Percentiles rank a stretch among this genome's conserved stretches.
Conservation (phyloP, 2,113 vertebrate species). For the Paradisaea rubra region DNA sequence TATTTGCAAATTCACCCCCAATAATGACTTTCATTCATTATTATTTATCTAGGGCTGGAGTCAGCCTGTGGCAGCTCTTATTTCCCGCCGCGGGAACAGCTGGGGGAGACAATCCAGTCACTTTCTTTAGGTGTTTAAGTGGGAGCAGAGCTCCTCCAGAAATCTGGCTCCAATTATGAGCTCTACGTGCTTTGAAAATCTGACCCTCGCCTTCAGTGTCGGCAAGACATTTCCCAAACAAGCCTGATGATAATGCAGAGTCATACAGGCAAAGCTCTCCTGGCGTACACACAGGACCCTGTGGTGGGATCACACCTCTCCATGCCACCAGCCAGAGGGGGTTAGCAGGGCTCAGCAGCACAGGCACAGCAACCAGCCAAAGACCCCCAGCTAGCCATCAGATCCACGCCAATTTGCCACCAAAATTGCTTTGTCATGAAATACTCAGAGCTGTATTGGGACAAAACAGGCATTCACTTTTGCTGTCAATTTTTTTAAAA, state of each 20-base stretch:
- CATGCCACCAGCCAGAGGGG: accelerated
- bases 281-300: accelerated
- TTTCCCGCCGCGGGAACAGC: neutral
- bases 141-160: conserved; percentile 2
- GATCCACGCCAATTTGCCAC: accelerated
- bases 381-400: neutral
- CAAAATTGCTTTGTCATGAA: neutral
- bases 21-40: conserved; percentile 51
- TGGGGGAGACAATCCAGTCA: conserved; percentile 8
- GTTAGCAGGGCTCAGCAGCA: neutral
- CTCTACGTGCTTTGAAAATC: neutral
- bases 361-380: neutral
- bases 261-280: neutral
- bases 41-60: conserved; percentile 35
- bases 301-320: neutral
- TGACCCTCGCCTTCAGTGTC: neutral
- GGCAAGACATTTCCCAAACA: neutral
- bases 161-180: conserved; percentile 53
- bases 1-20: conserved; percentile 51
- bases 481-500: neutral
- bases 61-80: conserved; percentile 10
- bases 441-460: neutral
- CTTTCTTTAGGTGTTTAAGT: conserved; percentile 40
- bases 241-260: neutral
- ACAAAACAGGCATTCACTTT: neutral